Evolutionary conservation across 2,113 vertebrate species (phyloP).

Genomic region (Etia nguti): DNA sequence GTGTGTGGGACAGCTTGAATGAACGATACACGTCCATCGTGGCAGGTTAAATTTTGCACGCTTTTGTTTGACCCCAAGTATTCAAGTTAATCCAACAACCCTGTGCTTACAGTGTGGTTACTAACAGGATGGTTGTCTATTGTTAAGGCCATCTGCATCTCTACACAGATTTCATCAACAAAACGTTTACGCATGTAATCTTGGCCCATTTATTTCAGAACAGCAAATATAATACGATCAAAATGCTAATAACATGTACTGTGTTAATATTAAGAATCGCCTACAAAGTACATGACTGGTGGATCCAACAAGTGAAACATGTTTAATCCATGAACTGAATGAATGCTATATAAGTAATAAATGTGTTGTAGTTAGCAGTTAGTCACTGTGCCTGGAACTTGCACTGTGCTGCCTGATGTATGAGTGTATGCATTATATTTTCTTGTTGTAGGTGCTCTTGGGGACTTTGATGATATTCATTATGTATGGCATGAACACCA

Average conservation of each 20-base stretch:
- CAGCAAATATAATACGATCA: neutral
- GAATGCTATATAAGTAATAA: neutral
- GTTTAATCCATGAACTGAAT: neutral
- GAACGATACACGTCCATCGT: neutral
- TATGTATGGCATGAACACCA: constrained; percentile 1
- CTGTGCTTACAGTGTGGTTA: neutral
- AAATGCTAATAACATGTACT: neutral
- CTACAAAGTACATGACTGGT: neutral
- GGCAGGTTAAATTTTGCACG: neutral
- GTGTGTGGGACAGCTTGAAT: neutral
- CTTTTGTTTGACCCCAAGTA: neutral
- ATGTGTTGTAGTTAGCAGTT: neutral
- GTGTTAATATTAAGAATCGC: neutral
- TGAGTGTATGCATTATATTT: neutral
- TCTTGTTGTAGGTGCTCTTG: neutral
- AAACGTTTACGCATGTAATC: neutral
- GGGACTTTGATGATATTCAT: neutral
- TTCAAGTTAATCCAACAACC: neutral
- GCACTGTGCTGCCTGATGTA: neutral
- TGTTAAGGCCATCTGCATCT: neutral
- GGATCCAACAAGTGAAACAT: neutral
- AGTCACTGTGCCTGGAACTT: neutral
- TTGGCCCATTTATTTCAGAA: neutral
- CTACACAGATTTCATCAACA: neutral
- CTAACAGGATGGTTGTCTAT: neutral